These are phyloP conservation scores for Stercorarius parasiticus DNA, from an alignment of 2,113 vertebrate genomes.

Conservation along the genomic window DNA sequence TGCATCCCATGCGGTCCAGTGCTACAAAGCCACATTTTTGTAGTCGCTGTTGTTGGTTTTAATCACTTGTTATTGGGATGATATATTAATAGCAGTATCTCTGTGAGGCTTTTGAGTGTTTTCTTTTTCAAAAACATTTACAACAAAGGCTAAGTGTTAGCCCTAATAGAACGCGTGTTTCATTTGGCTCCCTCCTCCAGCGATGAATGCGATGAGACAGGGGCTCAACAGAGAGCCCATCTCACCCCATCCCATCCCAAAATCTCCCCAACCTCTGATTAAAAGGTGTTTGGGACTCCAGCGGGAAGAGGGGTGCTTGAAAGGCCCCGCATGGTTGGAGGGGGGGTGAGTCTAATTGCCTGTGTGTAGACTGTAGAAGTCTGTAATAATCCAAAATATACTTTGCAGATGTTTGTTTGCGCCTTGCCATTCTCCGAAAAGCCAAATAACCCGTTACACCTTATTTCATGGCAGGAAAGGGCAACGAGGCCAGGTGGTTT, in stretches of 20 bases:
- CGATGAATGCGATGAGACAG: not conserved
- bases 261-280: not conserved
- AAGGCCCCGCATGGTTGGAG: rapidly evolving
- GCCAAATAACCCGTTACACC: not conserved
- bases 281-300: not conserved
- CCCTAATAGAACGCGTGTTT: not conserved
- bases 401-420: not conserved
- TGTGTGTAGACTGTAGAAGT: not conserved
- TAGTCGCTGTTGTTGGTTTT: slow-evolving; percentile 21
- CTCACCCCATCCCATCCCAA: not conserved
- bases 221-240: not conserved
- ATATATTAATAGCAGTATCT: slow-evolving; percentile 23
- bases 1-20: not conserved
- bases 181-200: not conserved
- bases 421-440: not conserved
- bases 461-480: not conserved
- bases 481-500: not conserved
- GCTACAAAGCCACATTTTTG: slow-evolving; percentile 8
- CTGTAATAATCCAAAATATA: not conserved
- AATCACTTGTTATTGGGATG: not conserved
- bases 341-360: not conserved
- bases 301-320: not conserved
- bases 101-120: not conserved
- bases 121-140: not conserved
- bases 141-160: not conserved